Conservation (phyloP, 2,113 vertebrate species). For the Perca fluviatilis region DNA sequence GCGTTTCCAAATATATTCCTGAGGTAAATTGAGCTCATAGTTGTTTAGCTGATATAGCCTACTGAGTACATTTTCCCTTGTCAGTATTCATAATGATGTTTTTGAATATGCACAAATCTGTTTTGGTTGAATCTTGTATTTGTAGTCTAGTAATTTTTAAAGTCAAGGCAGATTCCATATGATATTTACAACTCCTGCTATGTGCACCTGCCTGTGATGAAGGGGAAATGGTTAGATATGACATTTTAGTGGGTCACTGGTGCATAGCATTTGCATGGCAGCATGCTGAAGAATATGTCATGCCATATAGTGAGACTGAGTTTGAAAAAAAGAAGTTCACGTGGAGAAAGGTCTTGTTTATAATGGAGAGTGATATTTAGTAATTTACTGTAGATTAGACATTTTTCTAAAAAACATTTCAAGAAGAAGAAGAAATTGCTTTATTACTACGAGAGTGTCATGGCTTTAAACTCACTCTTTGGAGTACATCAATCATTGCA, state of each 20-base stretch:
- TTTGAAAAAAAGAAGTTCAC: background rate
- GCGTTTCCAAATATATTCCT: background rate
- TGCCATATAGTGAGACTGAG: background rate
- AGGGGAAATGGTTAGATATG: constrained; percentile 20
- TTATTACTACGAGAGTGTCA: background rate
- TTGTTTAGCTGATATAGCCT: background rate
- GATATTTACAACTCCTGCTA: constrained; percentile 10
- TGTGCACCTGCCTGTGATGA: constrained; percentile 20
- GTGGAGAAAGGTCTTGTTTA: background rate
- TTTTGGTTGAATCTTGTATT: background rate
- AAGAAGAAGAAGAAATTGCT: background rate
- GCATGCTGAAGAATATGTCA: background rate
- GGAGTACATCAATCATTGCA: background rate
- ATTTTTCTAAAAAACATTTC: background rate
- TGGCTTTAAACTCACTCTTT: background rate
- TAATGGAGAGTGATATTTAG: background rate
- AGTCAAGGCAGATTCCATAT: background rate
- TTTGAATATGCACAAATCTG: background rate
- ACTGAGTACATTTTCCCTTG: background rate
- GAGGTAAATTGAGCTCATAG: constrained; percentile 17
- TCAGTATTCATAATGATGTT: background rate
- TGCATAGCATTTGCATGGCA: background rate
- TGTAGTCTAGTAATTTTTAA: background rate
- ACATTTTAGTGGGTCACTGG: constrained; percentile 20
- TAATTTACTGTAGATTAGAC: background rate